Evolutionary conservation across 2,797 vertebrate species (phyloP), one percentile per base, ranked within the genome.

Genomic region (Bradypus variegatus): DNA sequence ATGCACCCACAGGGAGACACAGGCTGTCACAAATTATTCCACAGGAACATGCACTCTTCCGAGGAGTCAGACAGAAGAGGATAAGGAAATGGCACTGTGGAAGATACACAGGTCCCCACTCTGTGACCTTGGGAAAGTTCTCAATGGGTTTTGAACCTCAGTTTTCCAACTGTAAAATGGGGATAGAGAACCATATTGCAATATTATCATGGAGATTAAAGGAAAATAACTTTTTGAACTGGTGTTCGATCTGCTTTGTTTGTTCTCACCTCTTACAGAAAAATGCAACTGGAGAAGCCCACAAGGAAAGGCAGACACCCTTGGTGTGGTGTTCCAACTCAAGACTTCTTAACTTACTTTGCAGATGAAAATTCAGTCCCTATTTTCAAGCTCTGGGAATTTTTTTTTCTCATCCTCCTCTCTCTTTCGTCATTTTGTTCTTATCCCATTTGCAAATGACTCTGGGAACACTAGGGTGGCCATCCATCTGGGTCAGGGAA

Each of bases 341-440:
- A 62, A 3, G 3, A n/a, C 80, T 50, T 53, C 86, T 50, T 67
- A 89, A 55, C n/a, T 33, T 18, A 29, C 38, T 58, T 87, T 38
- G 0, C 53, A 41, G 41, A 25, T 38, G 60, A 88, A 88, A 78
- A 67, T 25, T 1, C 36, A 91, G 36, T 27, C 27, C 16, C 60
- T 58, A 18, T 82, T 91, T 89, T 75, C 69, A 70, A 88, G 38
- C 16, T 92, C 38, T 29, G 12, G 53, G 29, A 3, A 75, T 89
- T 80, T 81, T 72, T 55, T 73, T 79, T 77, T 64, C 25, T 92
- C 10, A 11, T 62, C 31, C 23, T 87, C 48, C 10, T 83, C 14
- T 64, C 65, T 70, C n/a, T 78, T 82, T n/a, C 21, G n/a, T 84
- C 41, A 82, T 86, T 86, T 90, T 70, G 36, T 60, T 70, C 58